Evolutionary conservation across 2,888 invertebrate species (phyloP).

Genomic region (Rhimphoctona megacephalus): DNA sequence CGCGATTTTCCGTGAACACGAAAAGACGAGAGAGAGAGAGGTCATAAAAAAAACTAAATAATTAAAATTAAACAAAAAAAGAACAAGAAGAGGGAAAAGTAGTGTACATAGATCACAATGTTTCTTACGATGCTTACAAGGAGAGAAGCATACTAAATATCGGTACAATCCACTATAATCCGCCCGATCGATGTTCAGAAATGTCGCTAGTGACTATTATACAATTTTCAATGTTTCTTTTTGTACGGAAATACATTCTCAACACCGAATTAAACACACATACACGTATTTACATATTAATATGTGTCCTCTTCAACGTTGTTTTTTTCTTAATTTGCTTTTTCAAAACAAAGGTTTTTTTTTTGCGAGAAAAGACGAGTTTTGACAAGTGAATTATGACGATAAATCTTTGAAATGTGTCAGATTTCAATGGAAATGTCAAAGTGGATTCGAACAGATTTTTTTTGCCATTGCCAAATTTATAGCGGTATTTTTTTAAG

Average conservation of each 20-base stretch:
- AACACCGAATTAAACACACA: slow-evolving; percentile 34
- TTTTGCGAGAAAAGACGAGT: not conserved
- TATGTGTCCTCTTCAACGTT: not conserved
- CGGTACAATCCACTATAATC: slow-evolving; percentile 74
- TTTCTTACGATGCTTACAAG: slow-evolving; percentile 63
- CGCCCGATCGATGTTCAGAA: slow-evolving; percentile 72
- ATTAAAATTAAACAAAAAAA: not conserved
- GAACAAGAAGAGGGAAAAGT: not conserved
- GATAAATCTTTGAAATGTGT: not conserved
- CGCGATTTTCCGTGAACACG: not conserved
- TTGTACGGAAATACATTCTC: slow-evolving; percentile 37
- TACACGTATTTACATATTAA: not conserved
- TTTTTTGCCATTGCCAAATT: not conserved
- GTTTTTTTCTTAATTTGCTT: not conserved
- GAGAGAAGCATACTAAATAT: slow-evolving; percentile 61
- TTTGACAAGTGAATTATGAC: not conserved
- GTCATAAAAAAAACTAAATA: not conserved
- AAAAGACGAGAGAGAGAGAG: slow-evolving; percentile 5
- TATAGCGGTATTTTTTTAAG: not conserved
- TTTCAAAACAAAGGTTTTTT: not conserved
- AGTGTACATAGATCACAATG: slow-evolving; percentile 64
- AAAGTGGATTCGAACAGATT: not conserved
- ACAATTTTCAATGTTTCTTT: slow-evolving; percentile 51
- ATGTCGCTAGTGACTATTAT: slow-evolving; percentile 56
- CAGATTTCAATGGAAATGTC: not conserved